Evolutionary conservation across 2,113 vertebrate species (phyloP), one percentile per base, ranked within the genome.

Genomic region (Bolborhynchus lineola): DNA sequence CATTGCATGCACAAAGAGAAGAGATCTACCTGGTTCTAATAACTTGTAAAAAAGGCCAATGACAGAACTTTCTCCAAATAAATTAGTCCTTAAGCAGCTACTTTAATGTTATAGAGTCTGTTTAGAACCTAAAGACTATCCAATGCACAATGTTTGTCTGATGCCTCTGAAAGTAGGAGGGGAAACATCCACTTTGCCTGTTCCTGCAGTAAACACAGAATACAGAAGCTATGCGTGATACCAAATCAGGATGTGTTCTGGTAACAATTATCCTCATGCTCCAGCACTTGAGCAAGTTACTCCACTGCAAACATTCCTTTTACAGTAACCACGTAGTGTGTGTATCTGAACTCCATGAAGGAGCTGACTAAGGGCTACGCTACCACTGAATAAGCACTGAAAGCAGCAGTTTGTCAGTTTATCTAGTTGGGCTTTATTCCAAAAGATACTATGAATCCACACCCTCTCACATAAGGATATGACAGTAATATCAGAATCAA

Each of bases 1-100:
- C 14, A n/a, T 1, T 33, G 14, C 12, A 52, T 1, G 1, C 11
- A 26, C 1, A 3, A 7, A 21, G 19, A 44, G 6, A 65, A 63
- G 3, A 3, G 9, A 31, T 57, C 37, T 15, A 70, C 17, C 5
- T 23, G 7, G 11, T 35, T 42, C 18, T 46, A 35, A 20, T 26
- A 53, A 2, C 44, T 42, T 47, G 12, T 49, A 6, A 77, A 33
- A 88, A 83, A 80, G 6, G 11, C 11, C 6, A 37, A 16, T 5
- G 6, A 28, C 11, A 49, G n/a, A n/a, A 26, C 7, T 37, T 67
- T 60, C 52, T 26, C 7, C 20, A 80, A 68, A 47, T 7, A 57
- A 69, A 42, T 21, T 17, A 39, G 18, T 26, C 29, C 33, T 69
- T 31, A 47, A 74, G 39, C 6, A 55, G 13, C 8, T 63, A 28